phyloP scores from a whole-genome alignment of 1,140 invertebrate species.

The Pseudomyrmex gracilis region DNA sequence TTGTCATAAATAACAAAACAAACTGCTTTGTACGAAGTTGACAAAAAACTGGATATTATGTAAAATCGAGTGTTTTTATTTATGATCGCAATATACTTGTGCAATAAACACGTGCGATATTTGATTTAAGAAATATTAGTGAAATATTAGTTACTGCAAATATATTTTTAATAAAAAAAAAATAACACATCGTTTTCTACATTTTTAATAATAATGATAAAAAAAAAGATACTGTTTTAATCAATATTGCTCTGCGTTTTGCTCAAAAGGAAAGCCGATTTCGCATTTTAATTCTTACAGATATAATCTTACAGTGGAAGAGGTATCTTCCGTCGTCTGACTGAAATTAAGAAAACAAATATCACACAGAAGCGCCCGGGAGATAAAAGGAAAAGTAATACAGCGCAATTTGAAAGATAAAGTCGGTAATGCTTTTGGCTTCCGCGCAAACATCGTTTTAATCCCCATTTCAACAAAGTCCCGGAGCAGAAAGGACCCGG shows the following conservation, averaged over 20 bases:
- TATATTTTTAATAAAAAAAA: background rate
- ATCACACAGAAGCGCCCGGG: slow-evolving; percentile 71
- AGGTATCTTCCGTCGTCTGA: slow-evolving; percentile 14
- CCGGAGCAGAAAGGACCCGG: slow-evolving; percentile 62
- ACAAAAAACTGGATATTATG: slow-evolving; percentile 14
- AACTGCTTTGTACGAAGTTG: background rate
- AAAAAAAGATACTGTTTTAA: too few relatives aligned
- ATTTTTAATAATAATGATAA: too few relatives aligned
- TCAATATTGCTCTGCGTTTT: background rate
- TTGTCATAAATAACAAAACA: background rate
- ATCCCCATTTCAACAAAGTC: slow-evolving; percentile 80
- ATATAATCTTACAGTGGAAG: slow-evolving; percentile 26
- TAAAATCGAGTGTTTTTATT: slow-evolving; percentile 40
- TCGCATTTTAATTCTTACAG: slow-evolving; percentile 39
- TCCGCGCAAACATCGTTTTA: slow-evolving; percentile 86
- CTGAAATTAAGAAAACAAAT: slow-evolving; percentile 76
- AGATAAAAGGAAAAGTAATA: slow-evolving; percentile 84
- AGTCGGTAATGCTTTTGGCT: slow-evolving; percentile 85
- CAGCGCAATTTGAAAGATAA: slow-evolving; percentile 84
- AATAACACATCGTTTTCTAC: slow-evolving; percentile 27
- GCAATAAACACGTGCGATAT: slow-evolving; percentile 5
- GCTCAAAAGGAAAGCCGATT: slow-evolving; percentile 6
- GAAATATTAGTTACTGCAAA: background rate
- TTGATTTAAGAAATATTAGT: too few relatives aligned
- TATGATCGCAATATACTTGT: too few relatives aligned